phyloP scores from a whole-genome alignment of 2,888 invertebrate species.

The Caenorhabditis zanzibari region DNA sequence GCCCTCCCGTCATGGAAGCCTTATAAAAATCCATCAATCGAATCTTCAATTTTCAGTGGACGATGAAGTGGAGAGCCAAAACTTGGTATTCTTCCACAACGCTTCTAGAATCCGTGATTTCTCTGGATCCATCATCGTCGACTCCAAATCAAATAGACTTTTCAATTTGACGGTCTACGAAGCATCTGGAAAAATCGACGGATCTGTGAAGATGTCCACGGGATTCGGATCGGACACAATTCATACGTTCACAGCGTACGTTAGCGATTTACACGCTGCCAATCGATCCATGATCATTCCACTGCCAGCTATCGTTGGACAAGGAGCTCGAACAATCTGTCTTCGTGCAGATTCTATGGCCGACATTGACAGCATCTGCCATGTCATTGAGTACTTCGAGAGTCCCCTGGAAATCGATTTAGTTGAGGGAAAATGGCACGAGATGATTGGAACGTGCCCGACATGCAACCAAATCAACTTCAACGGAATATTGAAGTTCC shows the following conservation, averaged over 20 bases:
- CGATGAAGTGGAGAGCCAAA: conserved; percentile 67
- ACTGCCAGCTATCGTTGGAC: conserved; percentile 73
- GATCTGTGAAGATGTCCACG: conserved; percentile 74
- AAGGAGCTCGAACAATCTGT: conserved; percentile 70
- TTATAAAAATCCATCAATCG: too few relatives aligned
- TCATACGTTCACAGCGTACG: conserved; percentile 79
- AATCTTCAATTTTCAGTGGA: conserved; percentile 57
- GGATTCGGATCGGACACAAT: conserved; percentile 72
- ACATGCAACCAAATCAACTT: conserved; percentile 80
- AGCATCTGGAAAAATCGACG: conserved; percentile 78
- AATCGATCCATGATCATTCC: conserved; percentile 76
- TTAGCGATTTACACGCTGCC: conserved; percentile 76
- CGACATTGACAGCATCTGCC: conserved; percentile 74
- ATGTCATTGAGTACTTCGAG: conserved; percentile 75
- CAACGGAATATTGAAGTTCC: conserved; percentile 69
- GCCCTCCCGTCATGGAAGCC: too few relatives aligned
- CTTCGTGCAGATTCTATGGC: conserved; percentile 77
- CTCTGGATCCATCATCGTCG: conserved; percentile 78
- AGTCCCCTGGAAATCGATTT: conserved; percentile 74
- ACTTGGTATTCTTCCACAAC: conserved; percentile 81
- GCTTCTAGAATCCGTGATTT: conserved; percentile 79
- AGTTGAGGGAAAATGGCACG: conserved; percentile 72
- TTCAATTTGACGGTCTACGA: conserved; percentile 81
- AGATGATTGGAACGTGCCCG: conserved; percentile 76
- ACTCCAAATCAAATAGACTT: conserved; percentile 73